A percentile compares a stretch with the other conserved stretches of the same genome.
Conservation (phyloP, 2,113 vertebrate genomes). For the Poecilia latipinna region DNA sequence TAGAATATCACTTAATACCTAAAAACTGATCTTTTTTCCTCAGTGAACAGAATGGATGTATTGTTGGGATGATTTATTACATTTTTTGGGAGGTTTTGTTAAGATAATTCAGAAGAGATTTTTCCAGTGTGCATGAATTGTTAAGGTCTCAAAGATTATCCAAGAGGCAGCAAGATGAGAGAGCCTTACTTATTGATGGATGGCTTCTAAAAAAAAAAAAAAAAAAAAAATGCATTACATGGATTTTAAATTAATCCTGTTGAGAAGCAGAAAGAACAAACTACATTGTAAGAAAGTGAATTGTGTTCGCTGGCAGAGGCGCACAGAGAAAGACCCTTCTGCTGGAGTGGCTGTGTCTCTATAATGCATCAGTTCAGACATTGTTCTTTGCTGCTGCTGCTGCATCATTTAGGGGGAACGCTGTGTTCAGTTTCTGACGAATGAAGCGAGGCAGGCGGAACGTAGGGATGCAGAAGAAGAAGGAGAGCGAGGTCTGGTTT, state of each 20-base stretch:
- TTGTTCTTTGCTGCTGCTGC: slow-evolving; percentile 13
- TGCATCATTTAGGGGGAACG: slow-evolving; percentile 35
- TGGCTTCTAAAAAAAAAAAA: too few relatives aligned
- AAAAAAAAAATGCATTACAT: background rate
- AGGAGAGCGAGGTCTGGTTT: background rate
- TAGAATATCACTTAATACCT: background rate
- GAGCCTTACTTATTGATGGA: background rate
- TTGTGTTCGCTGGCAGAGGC: background rate
- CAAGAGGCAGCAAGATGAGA: background rate
- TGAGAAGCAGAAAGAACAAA: background rate
- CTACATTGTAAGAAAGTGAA: background rate
- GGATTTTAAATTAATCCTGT: background rate
- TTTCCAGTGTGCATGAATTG: background rate
- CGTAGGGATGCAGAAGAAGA: background rate
- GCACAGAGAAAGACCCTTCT: background rate
- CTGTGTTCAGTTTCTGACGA: slow-evolving; percentile 9
- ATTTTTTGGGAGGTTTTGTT: background rate
- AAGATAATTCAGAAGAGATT: background rate
- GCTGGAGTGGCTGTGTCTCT: slow-evolving; percentile 4
- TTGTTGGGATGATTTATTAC: background rate
- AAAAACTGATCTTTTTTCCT: background rate
- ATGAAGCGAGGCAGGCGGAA: background rate
- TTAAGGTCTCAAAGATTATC: background rate
- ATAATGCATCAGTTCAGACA: slow-evolving; percentile 18
- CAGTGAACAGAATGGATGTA: background rate